Conservation (phyloP, 2,113 vertebrate genomes). For the Nesogale talazaci region DNA sequence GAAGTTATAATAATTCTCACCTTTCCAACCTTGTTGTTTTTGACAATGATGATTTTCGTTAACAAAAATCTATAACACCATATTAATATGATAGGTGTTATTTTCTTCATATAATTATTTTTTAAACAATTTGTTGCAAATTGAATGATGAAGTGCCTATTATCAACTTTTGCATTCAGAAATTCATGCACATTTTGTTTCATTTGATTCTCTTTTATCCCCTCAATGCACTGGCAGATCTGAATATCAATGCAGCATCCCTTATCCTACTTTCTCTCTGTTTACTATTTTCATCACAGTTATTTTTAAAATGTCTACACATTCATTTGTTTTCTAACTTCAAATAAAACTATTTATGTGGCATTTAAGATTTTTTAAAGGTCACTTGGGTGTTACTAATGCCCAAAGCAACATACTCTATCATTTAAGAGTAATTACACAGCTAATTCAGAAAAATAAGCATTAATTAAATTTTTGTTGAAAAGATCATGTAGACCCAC, state of each 20-base stretch:
- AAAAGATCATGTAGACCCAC: constrained; percentile 3
- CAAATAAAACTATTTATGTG: not conserved
- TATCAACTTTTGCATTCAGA: no score
- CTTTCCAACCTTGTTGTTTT: not conserved
- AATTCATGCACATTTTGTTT: no score
- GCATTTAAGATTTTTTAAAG: not conserved
- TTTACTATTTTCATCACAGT: no score
- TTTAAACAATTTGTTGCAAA: no score
- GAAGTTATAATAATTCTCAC: not conserved
- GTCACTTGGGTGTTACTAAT: not conserved
- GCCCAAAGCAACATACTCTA: not conserved
- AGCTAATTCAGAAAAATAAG: constrained; percentile 51
- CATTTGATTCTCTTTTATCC: no score
- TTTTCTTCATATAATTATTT: no score
- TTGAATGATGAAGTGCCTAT: no score
- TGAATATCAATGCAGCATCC: no score
- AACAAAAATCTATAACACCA: no score
- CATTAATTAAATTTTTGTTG: constrained; percentile 58
- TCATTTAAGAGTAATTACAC: not conserved
- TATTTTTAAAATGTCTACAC: not conserved
- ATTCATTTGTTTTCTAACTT: not conserved
- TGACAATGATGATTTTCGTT: not conserved
- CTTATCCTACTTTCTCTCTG: no score
- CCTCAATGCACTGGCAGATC: no score
- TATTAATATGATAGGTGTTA: no score